phyloP scores from a whole-genome alignment of 2,113 vertebrate species.

The Brachypteracias leptosomus region DNA sequence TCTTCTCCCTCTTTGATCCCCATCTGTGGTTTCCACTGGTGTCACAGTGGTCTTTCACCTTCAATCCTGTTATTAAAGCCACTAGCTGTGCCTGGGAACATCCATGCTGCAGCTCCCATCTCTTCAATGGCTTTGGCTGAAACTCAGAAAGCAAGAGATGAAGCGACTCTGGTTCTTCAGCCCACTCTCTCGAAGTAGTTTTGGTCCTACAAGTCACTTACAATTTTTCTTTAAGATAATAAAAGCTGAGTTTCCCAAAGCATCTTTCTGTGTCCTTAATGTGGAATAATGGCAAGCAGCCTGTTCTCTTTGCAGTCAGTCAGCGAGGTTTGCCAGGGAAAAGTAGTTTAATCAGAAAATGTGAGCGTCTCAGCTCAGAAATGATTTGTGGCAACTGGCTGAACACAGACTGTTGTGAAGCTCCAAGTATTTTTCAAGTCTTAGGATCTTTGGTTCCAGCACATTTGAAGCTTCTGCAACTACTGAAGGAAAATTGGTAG shows the following conservation, averaged over 20 bases:
- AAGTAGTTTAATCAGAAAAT: not conserved
- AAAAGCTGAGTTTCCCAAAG: not conserved
- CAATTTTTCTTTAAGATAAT: not conserved
- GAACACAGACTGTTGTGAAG: not conserved
- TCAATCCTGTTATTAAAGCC: not conserved
- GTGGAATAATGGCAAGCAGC: not conserved
- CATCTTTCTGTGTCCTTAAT: not conserved
- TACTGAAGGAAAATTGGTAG: not conserved
- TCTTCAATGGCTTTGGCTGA: not conserved
- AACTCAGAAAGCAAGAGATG: not conserved
- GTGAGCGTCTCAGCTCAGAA: not conserved
- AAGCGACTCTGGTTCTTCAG: not conserved
- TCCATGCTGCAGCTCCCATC: not conserved
- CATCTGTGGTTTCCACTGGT: not conserved
- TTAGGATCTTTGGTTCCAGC: not conserved
- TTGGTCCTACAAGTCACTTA: not conserved
- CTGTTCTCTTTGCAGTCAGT: accelerated
- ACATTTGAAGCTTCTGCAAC: not conserved
- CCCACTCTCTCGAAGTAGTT: not conserved
- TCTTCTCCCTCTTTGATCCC: not conserved
- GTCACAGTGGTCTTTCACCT: not conserved
- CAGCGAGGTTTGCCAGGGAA: not conserved
- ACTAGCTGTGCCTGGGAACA: accelerated
- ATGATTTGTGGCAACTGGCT: not conserved
- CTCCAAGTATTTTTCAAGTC: not conserved